Conservation (phyloP, 1,140 invertebrate genomes). For the Chlorops oryzae region DNA sequence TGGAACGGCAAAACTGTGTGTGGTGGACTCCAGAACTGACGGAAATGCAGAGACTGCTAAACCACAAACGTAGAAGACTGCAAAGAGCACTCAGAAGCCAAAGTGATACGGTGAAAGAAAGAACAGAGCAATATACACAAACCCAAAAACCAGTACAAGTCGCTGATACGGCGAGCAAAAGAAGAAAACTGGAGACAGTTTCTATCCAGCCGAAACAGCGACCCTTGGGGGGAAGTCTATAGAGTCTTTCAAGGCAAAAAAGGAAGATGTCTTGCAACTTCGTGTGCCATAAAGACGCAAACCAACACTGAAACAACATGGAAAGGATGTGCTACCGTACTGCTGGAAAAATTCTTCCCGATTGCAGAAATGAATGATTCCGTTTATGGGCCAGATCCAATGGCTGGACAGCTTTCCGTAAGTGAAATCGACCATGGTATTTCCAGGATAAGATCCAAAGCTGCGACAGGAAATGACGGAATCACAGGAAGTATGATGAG, state of each 20-base stretch:
- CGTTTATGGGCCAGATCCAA: not conserved
- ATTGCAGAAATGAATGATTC: not conserved
- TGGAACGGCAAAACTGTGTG: too few relatives aligned
- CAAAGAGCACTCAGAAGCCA: too few relatives aligned
- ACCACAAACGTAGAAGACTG: too few relatives aligned
- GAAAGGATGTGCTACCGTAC: not conserved
- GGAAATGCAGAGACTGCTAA: too few relatives aligned
- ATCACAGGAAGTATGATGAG: constrained; percentile 4
- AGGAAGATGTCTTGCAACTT: too few relatives aligned
- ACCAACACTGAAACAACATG: not conserved
- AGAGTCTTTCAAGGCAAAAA: constrained; percentile 2
- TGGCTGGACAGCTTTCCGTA: not conserved
- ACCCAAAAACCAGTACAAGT: too few relatives aligned
- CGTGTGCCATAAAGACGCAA: not conserved
- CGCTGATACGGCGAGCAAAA: too few relatives aligned
- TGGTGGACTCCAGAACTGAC: too few relatives aligned
- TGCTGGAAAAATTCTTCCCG: constrained; percentile 6
- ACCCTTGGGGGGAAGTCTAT: constrained; percentile 8
- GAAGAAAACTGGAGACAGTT: too few relatives aligned
- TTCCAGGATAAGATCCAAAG: not conserved
- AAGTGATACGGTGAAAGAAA: too few relatives aligned
- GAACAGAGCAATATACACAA: too few relatives aligned
- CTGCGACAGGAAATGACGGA: constrained; percentile 2
- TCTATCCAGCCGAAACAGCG: not conserved
- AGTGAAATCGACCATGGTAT: not conserved